Conservation (phyloP, 2,888 invertebrate species). For the Lepeophtheirus nordmannii region DNA sequence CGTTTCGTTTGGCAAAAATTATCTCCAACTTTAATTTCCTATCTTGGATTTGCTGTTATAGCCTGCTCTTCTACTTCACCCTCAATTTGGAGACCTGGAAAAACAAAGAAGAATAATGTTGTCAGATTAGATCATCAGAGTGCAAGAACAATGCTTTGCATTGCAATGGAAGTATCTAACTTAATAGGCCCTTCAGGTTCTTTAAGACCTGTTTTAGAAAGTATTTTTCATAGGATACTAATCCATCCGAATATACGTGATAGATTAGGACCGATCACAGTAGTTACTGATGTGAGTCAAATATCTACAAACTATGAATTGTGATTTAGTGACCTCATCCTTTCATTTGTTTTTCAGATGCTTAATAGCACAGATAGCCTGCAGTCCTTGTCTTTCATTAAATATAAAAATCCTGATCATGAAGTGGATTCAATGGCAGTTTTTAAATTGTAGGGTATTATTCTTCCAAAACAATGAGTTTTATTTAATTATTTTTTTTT, state of each 20-base stretch:
- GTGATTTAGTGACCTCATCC: slow-evolving; percentile 3
- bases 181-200: slow-evolving; percentile 71
- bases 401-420: slow-evolving; percentile 27
- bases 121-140: neutral
- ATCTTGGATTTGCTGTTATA: neutral
- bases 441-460: neutral
- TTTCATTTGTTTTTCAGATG: slow-evolving; percentile 24
- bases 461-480: neutral
- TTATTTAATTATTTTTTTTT: neutral
- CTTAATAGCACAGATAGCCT: slow-evolving; percentile 11
- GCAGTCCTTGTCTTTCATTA: slow-evolving; percentile 23
- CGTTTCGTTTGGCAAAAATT: slow-evolving; percentile 6
- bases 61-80: neutral
- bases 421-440: slow-evolving; percentile 60
- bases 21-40: slow-evolving; percentile 1
- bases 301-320: neutral
- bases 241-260: slow-evolving; percentile 70
- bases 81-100: neutral
- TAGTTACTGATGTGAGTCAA: slow-evolving; percentile 50
- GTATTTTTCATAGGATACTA: slow-evolving; percentile 79
- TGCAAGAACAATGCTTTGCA: neutral
- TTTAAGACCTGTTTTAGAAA: slow-evolving; percentile 77
- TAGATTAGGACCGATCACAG: slow-evolving; percentile 65
- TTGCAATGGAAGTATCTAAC: slow-evolving; percentile 71
- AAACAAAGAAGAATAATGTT: neutral